These are phyloP conservation scores for Anthonomus grandis DNA, from an alignment of 1,140 invertebrate genomes.

Conservation along the genomic window DNA sequence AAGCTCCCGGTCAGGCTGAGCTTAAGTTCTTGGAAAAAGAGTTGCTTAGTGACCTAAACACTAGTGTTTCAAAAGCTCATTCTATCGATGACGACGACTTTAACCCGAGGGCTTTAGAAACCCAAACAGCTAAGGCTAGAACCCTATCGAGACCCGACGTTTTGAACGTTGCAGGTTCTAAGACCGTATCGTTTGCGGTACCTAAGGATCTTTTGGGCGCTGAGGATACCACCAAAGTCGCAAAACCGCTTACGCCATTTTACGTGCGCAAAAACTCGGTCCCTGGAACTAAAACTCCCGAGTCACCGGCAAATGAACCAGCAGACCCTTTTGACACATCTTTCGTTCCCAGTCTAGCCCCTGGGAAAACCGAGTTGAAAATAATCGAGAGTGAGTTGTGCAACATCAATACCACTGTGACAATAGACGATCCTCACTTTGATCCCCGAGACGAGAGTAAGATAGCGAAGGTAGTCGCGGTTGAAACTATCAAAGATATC, in stretches of 20 bases:
- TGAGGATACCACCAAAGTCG: slow-evolving; percentile 53
- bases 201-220: slow-evolving; percentile 51
- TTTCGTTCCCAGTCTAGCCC: slow-evolving; percentile 54
- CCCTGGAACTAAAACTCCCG: slow-evolving; percentile 49
- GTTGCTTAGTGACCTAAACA: slow-evolving; percentile 55
- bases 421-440: slow-evolving; percentile 60
- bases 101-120: slow-evolving; percentile 65
- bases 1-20: slow-evolving; percentile 71
- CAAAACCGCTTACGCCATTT: slow-evolving; percentile 76
- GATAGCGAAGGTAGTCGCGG: slow-evolving; percentile 44
- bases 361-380: slow-evolving; percentile 60
- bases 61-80: not conserved
- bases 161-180: slow-evolving; percentile 51
- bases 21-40: slow-evolving; percentile 76
- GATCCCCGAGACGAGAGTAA: slow-evolving; percentile 50
- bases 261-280: slow-evolving; percentile 61
- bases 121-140: slow-evolving; percentile 33
- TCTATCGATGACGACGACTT: slow-evolving; percentile 65
- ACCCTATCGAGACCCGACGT: slow-evolving; percentile 60
- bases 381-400: slow-evolving; percentile 60
- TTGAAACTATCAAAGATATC: slow-evolving; percentile 37
- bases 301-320: slow-evolving; percentile 48
- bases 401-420: slow-evolving; percentile 52
- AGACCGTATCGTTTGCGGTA: slow-evolving; percentile 69
- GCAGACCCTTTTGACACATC: slow-evolving; percentile 68